Conservation (phyloP, 1,140 invertebrate species). For the Drepana arcuata region DNA sequence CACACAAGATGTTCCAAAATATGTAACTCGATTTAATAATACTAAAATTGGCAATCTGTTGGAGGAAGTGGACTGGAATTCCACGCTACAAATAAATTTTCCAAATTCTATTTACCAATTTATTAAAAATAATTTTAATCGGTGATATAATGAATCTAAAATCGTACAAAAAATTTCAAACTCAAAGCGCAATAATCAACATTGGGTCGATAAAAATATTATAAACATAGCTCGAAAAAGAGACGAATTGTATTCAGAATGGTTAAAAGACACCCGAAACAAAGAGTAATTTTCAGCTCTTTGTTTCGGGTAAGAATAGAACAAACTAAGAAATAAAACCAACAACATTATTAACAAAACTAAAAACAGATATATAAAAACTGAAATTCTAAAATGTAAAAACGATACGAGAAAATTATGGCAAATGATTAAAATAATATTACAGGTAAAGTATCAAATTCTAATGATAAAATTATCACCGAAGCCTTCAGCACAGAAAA, state of each 20-base stretch:
- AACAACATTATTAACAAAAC: slow-evolving; percentile 5
- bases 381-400: slow-evolving; percentile 6
- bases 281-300: no score
- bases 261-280: slow-evolving; percentile 6
- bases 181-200: slow-evolving; percentile 1
- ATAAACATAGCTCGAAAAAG: slow-evolving; percentile 3
- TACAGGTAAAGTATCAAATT: slow-evolving; percentile 3
- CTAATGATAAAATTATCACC: slow-evolving; percentile 5
- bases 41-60: slow-evolving; percentile 2
- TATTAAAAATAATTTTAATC: slow-evolving; percentile 3
- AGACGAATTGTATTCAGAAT: slow-evolving; percentile 2
- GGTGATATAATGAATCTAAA: slow-evolving; percentile 4
- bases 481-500: slow-evolving; percentile 5
- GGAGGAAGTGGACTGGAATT: slow-evolving; percentile 2
- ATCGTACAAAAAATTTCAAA: slow-evolving; percentile 4
- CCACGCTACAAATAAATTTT: not conserved
- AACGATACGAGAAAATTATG: slow-evolving; percentile 4
- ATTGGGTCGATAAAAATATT: slow-evolving; percentile 8
- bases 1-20: slow-evolving; percentile 8
- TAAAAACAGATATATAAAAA: slow-evolving; percentile 5
- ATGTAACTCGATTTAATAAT: slow-evolving; percentile 1
- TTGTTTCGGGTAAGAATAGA: slow-evolving; percentile 8
- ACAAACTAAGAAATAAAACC: slow-evolving; percentile 10
- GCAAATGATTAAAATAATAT: slow-evolving; percentile 10
- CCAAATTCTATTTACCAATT: slow-evolving; percentile 8